Conservation (phyloP, 2,888 invertebrate genomes). For the Blomia tropicalis region DNA sequence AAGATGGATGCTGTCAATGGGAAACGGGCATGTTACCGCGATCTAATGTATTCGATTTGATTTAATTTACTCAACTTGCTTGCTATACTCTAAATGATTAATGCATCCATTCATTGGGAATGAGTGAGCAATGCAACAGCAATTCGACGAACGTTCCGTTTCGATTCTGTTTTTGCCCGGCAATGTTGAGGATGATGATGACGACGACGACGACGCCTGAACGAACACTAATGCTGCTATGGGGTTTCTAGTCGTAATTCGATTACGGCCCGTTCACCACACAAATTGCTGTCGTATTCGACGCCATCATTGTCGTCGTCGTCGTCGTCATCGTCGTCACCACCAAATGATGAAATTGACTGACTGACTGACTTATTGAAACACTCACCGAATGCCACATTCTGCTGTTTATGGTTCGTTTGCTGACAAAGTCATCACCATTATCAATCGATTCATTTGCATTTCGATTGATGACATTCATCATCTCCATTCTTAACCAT, state of each 20-base stretch:
- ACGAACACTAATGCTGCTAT: not conserved
- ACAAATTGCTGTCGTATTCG: not conserved
- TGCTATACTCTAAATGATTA: not conserved
- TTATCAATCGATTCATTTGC: not conserved
- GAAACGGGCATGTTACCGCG: not conserved
- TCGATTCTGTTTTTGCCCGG: too few relatives aligned
- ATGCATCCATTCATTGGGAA: too few relatives aligned
- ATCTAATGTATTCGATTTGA: not conserved
- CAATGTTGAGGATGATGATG: too few relatives aligned
- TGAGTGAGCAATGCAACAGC: too few relatives aligned
- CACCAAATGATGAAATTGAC: too few relatives aligned
- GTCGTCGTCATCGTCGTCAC: too few relatives aligned
- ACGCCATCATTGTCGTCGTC: too few relatives aligned
- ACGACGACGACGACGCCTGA: not conserved
- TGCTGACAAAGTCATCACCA: not conserved
- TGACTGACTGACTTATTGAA: too few relatives aligned
- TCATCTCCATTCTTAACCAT: too few relatives aligned
- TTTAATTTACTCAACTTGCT: not conserved
- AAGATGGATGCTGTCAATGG: not conserved
- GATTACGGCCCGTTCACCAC: not conserved
- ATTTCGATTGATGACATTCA: too few relatives aligned
- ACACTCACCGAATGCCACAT: too few relatives aligned
- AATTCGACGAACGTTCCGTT: too few relatives aligned
- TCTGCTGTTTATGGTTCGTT: not conserved
- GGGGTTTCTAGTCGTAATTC: not conserved